phyloP scores from a whole-genome alignment of 2,888 invertebrate species.

The Melanargia galathea region DNA sequence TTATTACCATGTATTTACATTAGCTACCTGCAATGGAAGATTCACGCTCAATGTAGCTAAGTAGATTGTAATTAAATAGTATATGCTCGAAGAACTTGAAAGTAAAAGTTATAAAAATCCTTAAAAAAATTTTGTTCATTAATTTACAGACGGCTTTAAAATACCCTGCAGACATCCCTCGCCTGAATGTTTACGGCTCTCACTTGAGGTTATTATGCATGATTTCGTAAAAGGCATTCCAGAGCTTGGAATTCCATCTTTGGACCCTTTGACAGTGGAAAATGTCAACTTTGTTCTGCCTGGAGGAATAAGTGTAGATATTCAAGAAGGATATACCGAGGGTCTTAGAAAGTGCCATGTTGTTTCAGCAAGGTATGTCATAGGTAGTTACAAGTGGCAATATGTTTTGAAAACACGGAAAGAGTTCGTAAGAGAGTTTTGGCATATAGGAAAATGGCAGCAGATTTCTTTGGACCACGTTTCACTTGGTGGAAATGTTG shows the following conservation, averaged over 20 bases:
- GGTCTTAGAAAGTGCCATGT: constrained; percentile 58
- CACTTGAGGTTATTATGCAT: constrained; percentile 51
- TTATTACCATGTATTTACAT: too few relatives aligned
- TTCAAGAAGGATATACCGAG: constrained; percentile 50
- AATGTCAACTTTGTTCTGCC: constrained; percentile 52
- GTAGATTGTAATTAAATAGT: too few relatives aligned
- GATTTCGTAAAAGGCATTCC: constrained; percentile 52
- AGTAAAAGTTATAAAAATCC: too few relatives aligned
- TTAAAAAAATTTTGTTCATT: background rate
- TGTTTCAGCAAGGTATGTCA: constrained; percentile 54
- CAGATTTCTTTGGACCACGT: too few relatives aligned
- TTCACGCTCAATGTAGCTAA: too few relatives aligned
- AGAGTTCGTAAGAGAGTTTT: too few relatives aligned
- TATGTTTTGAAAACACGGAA: background rate
- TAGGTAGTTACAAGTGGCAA: background rate
- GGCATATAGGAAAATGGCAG: too few relatives aligned
- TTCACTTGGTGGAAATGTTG: too few relatives aligned
- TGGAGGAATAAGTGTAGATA: constrained; percentile 52
- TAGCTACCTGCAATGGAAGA: too few relatives aligned
- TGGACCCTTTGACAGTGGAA: constrained; percentile 58
- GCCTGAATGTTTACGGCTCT: constrained; percentile 50
- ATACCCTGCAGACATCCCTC: constrained; percentile 51
- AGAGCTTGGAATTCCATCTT: constrained; percentile 49
- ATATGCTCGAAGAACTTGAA: too few relatives aligned
- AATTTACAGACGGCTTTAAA: constrained; percentile 45